Base-by-base conservation (phyloP, 2,797 vertebrate species). In the Cossypha polioptera region DNA sequence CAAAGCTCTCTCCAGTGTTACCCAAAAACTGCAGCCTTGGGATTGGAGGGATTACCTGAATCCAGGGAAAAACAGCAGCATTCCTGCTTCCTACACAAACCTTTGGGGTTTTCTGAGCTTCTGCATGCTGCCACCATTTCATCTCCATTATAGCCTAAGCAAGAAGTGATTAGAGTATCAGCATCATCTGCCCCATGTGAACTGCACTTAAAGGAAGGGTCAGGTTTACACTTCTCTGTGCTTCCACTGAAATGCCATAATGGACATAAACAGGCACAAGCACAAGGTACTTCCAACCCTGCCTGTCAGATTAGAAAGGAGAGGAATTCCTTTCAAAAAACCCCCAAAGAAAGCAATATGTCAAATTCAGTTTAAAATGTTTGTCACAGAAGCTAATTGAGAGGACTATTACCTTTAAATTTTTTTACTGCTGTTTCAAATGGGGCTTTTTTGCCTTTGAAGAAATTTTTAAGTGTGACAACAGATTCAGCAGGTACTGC, bases 1-100 rank as follows among this genome's bases (percentile, higher is more conserved):
- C 51, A 47, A 31, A 9, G 16, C 16, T 62, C 22, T 54, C 50
- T 62, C 53, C 12, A 40, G 10, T 35, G 29, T 1, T 7, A 3
- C n/a, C 55, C 29, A 4, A 5, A 4, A 2, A 2, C 16, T 7
- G 16, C n/a, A 16, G 2, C 7, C 6, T 5, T 2, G 11, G 21
- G 21, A 13, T 1, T 5, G 7, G 4, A 21, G 59, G 35, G 24
- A 47, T 11, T 16, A 20, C 40, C 43, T 5, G 7, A 17, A n/a
- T 10, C 21, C 3, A 0, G 80, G 18, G 7, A 25, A 28, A 61
- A 19, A 0, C 71, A 25, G 36, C 10, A 47, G 21, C 20, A 4
- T 8, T 43, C 43, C 57, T 9, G 38, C 12, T 53, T 55, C 42
- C 54, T 29, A 21, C 25, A 55, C 11, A 2, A 69, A 16, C 43